Evolutionary conservation across 2,888 invertebrate species (phyloP).

Genomic region (Cephus pygmeus): DNA sequence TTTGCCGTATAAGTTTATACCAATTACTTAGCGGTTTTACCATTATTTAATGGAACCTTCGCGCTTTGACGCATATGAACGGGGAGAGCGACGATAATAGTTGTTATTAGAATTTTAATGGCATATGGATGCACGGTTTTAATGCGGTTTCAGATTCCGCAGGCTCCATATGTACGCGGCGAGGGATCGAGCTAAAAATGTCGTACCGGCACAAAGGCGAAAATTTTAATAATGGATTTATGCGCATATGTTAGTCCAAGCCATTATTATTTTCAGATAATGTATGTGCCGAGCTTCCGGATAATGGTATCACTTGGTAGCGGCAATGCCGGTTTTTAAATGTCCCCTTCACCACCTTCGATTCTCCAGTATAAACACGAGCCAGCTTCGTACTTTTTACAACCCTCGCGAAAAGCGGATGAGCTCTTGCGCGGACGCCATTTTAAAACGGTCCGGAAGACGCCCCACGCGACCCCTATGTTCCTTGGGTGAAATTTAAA

Average conservation of each 20-base stretch:
- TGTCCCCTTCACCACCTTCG: constrained; percentile 1
- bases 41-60: not conserved
- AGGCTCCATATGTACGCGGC: constrained; percentile 53
- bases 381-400: not conserved
- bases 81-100: constrained; percentile 35
- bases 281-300: constrained; percentile 5
- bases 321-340: constrained; percentile 4
- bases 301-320: constrained; percentile 11
- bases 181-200: constrained; percentile 48
- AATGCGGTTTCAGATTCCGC: constrained; percentile 41
- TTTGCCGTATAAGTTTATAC: not conserved
- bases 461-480: not conserved
- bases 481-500: not conserved
- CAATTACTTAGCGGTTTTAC: not conserved
- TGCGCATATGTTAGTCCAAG: constrained; percentile 63
- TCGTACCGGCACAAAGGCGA: constrained; percentile 49
- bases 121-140: constrained; percentile 50
- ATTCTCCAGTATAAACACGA: not conserved
- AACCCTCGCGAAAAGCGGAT: not conserved
- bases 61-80: not conserved
- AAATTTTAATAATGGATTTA: constrained; percentile 65
- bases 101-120: constrained; percentile 47
- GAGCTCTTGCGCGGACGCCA: not conserved
- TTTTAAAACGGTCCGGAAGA: not conserved
- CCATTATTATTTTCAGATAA: constrained; percentile 53